A percentile compares a stretch with the other conserved stretches of the same genome.
Conservation (phyloP, 2,797 vertebrate genomes). For the Etheostoma perlongum region DNA sequence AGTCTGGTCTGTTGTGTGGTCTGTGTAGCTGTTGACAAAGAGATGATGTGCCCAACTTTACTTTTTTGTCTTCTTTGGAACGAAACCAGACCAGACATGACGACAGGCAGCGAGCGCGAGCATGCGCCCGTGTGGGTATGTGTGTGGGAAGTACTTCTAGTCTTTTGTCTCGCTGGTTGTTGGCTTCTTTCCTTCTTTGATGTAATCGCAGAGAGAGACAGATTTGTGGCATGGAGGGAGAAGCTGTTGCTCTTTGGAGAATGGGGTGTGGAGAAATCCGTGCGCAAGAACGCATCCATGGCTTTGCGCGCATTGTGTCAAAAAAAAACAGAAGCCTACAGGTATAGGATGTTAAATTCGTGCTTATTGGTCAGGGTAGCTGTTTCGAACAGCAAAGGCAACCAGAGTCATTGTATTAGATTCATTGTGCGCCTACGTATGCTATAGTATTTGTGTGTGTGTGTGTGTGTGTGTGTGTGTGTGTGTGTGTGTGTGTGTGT, state of each 20-base stretch:
- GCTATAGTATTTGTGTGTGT: neutral
- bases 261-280: constrained; percentile 55
- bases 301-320: neutral
- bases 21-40: constrained; percentile 50
- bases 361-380: constrained; percentile 46
- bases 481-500: constrained; percentile 1
- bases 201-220: constrained; percentile 52
- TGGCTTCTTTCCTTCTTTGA: constrained; percentile 64
- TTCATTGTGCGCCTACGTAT: neutral
- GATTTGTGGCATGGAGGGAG: constrained; percentile 60
- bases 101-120: neutral
- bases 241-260: constrained; percentile 47
- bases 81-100: constrained; percentile 19
- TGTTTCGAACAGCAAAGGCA: constrained; percentile 17
- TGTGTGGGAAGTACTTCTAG: constrained; percentile 20
- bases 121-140: neutral
- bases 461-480: neutral
- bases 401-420: neutral
- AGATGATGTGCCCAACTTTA: constrained; percentile 29
- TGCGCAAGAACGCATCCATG: constrained; percentile 17
- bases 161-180: constrained; percentile 30
- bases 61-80: constrained; percentile 20
- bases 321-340: constrained; percentile 25
- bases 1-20: no score
- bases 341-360: constrained; percentile 7